Evolutionary conservation across 2,888 invertebrate genomes (phyloP), one percentile per base, ranked within the genome.

Genomic region (Agonopterix alstromeriana): DNA sequence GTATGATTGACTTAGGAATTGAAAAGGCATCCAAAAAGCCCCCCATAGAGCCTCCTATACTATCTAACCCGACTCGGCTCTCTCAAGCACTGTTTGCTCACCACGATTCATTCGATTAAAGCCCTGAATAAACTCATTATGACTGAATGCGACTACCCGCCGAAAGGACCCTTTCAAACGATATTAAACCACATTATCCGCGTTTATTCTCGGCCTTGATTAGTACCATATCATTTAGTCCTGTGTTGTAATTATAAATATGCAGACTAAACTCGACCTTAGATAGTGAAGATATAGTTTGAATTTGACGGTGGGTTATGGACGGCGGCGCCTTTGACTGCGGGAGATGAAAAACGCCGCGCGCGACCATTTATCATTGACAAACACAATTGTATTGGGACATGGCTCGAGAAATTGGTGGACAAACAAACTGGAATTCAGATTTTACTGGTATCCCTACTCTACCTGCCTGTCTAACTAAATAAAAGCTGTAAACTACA

Each of bases 181-280:
- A 84, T 86, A 86, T 87, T 82, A 85, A 81, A 84, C 79, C 79
- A 70, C 84, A 83, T 86, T 85, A 88, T 82, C 82, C 77, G 77
- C 84, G 74, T 85, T 87, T 86, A 87, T 86, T 80, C 82, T 79
- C 73, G 65, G 71, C 73, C 73, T 87, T 88, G 88, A 88, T 88
- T 88, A 87, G 84, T 82, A 85, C 85, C 85, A 82, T 87, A 86
- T 87, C 86, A 87, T 87, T 88, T 86, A 85, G 87, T 82, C 88
- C 82, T 79, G 79, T 74, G 64, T 73, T 80, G 82, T 88, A 85
- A 87, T 87, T 87, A 87, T 79, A 73, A 67, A 59, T 47, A n/a
- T 36, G 36, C 64, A 62, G 51, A 12, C 52, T 3, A 67, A 69
- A 68, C 52, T 61, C 48, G 46, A 65, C 73, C 59, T 53, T 78